Evolutionary conservation across 2,888 invertebrate genomes (phyloP), one percentile per base, ranked within the genome.

Genomic region (Abrostola tripartita): DNA sequence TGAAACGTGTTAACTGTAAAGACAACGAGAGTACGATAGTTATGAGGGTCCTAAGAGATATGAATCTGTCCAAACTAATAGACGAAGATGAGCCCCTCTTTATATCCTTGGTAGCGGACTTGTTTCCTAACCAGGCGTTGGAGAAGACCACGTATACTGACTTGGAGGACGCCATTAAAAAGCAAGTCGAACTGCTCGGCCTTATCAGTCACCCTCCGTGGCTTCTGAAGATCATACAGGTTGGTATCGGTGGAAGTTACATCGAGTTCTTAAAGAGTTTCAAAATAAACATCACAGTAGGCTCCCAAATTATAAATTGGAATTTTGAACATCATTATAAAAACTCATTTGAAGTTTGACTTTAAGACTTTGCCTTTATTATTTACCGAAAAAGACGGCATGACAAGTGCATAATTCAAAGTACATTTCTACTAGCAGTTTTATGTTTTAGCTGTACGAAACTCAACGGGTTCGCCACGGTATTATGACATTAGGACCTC

Each of bases 71-170:
- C 5, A 99, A 99, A 91, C 94, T 99, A 56, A 99, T 99, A 78
- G 99, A 99, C 85, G 99, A 99, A 90, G 99, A 99, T 87, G 99
- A 99, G 85, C 99, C 99, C 0, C 95, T 99, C n/a, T 99, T 99
- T 88, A 98, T 99, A 92, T 99, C 99, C 0, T 93, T 99, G 49
- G 98, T 99, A 36, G 97, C 98, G 40, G 99, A 99, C 94, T 93
- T 99, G 81, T 99, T 99, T 91, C 99, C 99, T 0, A 99, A 98
- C 90, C 98, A 99, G 94, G 96, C 96, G 0, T 95, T 99, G 58
- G 99, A 99, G 90, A 99, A 99, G 91, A 98, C 99, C 9, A 90
- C 91, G 36, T 99, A 99, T 87, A 97, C 97, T 0, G 98, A 98
- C 76, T 93, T 99, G 57, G 99, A 99, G 90, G 96, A 97, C 8